Base-by-base conservation (phyloP, 2,113 vertebrate genomes). In the Micromys minutus region DNA sequence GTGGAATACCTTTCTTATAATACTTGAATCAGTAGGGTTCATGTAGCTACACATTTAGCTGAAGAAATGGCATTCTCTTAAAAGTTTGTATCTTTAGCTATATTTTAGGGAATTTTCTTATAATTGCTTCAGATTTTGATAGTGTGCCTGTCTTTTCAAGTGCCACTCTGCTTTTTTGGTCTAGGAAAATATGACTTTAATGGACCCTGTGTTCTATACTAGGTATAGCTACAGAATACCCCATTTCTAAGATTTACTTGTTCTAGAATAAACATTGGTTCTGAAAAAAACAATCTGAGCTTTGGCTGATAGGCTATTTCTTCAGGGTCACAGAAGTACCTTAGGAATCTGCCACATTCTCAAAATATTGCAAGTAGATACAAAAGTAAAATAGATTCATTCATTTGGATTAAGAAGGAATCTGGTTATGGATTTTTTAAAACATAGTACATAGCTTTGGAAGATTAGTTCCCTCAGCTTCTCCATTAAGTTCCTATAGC, bases 341-440 rank as follows among this genome's bases (percentile, higher is more conserved):
- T 93, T 89, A 89, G 19, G 92, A 42, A 86, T 61, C 22, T 90
- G 89, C 31, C 11, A 21, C 94, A 65, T 89, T 77, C 36, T 17
- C 22, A 85, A 87, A 87, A 55, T 87, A 84, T 80, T 69, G 77
- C 4, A 89, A 29, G 9, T 76, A 88, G 72, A 69, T 96, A 77
- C 57, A 89, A 50, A 87, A 74, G 74, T 96, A 26, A 72, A 34
- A 57, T 81, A 77, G 81, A 94, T 69, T 19, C 29, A 15, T 87
- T 83, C 36, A 89, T 87, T 94, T n/a, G 42, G 39, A 72, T 42
- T 29, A 88, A 77, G 57, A 92, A 91, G 21, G 84, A 96, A 71
- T 89, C 52, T 83, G 63, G 13, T 13, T 94, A 65, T 96, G 24
- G 90, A 21, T 47, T 34, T 22, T 81, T 83, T 84, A 31, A 16